Evolutionary conservation across 2,113 vertebrate species (phyloP).

Genomic region (Turdus rufiventris): DNA sequence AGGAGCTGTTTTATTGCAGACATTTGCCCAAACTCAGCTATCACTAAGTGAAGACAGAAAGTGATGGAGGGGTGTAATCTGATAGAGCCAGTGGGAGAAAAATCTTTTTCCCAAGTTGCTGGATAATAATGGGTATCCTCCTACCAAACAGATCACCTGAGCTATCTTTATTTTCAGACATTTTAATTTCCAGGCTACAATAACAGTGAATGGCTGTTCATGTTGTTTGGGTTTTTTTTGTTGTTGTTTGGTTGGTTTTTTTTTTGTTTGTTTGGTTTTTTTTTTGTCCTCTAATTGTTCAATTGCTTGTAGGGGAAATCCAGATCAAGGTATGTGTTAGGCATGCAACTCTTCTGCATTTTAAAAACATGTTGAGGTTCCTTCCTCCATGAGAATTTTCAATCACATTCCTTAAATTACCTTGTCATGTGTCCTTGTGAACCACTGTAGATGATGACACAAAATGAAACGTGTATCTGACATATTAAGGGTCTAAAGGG

Average conservation of each 20-base stretch:
- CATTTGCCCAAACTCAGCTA: background rate
- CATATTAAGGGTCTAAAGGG: background rate
- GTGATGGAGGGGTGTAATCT: background rate
- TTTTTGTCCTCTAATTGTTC: background rate
- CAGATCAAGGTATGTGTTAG: background rate
- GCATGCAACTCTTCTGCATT: background rate
- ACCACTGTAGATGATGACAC: background rate
- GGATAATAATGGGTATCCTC: background rate
- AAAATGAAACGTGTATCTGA: background rate
- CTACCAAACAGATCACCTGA: background rate
- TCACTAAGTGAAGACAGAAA: background rate
- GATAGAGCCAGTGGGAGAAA: background rate
- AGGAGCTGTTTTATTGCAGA: slow-evolving; percentile 7
- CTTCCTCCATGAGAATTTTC: background rate
- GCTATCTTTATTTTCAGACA: background rate
- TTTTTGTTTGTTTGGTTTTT: background rate
- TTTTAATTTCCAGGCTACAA: background rate
- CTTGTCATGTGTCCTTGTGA: background rate
- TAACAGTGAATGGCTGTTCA: background rate
- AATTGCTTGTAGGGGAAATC: background rate
- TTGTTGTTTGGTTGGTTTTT: too few species aligned
- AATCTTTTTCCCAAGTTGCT: background rate
- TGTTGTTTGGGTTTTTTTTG: too few species aligned
- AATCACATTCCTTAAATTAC: background rate
- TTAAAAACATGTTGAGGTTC: background rate